These are phyloP conservation scores for Hipposideros larvatus DNA, from an alignment of 2,797 vertebrate genomes.

Conservation along the genomic window DNA sequence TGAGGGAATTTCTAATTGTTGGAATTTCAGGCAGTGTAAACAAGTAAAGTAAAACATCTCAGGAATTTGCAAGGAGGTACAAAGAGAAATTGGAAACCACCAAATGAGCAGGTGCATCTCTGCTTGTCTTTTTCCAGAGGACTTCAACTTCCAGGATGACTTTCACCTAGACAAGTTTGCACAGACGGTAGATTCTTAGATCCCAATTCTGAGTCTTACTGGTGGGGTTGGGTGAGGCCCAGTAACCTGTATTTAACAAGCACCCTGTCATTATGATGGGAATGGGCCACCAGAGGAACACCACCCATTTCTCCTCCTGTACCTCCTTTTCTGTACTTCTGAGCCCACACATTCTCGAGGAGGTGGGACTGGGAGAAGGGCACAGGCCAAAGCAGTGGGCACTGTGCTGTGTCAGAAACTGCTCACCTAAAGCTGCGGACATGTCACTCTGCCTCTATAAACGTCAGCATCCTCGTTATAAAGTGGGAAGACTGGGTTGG, in stretches of 20 bases:
- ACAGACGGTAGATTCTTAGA: background rate
- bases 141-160: background rate
- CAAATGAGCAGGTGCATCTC: background rate
- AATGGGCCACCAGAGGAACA: background rate
- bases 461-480: background rate
- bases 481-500: background rate
- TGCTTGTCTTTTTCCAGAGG: background rate
- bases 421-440: background rate
- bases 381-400: background rate
- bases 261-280: too few relatives aligned
- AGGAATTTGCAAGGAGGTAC: background rate
- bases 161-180: background rate
- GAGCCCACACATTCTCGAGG: background rate
- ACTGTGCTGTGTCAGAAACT: background rate
- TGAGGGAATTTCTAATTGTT: background rate
- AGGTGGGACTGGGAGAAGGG: background rate
- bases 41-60: background rate
- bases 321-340: background rate
- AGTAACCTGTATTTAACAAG: background rate
- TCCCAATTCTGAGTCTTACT: background rate
- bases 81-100: background rate
- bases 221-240: background rate
- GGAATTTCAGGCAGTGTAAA: background rate
- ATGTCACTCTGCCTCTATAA: background rate
- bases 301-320: background rate